Conservation (phyloP, 2,797 vertebrate genomes). For the Neosilurus hyrtlii region DNA sequence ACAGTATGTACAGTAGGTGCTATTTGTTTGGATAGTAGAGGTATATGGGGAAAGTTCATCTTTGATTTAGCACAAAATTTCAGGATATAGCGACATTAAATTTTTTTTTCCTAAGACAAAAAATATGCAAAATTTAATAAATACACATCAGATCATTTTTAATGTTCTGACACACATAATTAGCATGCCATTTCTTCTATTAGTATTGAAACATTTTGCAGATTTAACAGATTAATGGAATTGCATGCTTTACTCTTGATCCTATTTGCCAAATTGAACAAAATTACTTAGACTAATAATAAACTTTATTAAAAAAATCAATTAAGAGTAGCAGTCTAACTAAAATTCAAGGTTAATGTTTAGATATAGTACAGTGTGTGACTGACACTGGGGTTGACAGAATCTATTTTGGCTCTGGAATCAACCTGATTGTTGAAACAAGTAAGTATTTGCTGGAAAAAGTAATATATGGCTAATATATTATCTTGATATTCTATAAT, state of each 20-base stretch:
- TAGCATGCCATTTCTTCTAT: not conserved
- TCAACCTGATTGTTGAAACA: slow-evolving; percentile 47
- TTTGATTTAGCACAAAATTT: slow-evolving; percentile 44
- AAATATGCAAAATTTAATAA: not conserved
- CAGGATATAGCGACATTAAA: not conserved
- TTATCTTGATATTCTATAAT: not conserved
- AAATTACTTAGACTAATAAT: slow-evolving; percentile 1
- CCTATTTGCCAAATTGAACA: not conserved
- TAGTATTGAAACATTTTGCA: not conserved
- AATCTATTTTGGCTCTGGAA: slow-evolving; percentile 57
- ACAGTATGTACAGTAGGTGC: not conserved
- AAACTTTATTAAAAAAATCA: not conserved
- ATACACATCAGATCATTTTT: not conserved
- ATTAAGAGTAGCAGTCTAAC: not conserved
- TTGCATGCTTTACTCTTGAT: not conserved
- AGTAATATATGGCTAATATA: not conserved
- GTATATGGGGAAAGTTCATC: not conserved
- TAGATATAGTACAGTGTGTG: slow-evolving; percentile 58
- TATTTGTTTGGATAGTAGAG: not conserved
- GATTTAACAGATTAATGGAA: not conserved
- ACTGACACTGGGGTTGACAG: slow-evolving; percentile 29
- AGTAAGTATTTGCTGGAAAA: slow-evolving; percentile 50
- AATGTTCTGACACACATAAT: not conserved
- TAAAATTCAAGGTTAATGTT: slow-evolving; percentile 31
- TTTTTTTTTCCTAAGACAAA: not conserved